Percentiles rank a stretch among this genome's conserved stretches.
These are phyloP conservation scores for Linepithema humile DNA, from an alignment of 1,140 invertebrate species.

Conservation along the genomic window DNA sequence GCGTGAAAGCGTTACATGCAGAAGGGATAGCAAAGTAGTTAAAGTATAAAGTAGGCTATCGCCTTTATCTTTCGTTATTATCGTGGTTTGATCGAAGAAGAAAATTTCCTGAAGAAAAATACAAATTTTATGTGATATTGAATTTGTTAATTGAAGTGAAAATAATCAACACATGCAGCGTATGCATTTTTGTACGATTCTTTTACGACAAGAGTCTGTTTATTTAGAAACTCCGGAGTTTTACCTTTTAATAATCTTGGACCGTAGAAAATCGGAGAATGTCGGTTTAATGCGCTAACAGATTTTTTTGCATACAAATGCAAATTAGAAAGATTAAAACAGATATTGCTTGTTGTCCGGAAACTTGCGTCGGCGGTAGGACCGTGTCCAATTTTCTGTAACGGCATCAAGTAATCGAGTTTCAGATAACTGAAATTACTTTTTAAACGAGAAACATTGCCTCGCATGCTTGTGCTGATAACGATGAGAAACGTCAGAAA, in stretches of 20 bases:
- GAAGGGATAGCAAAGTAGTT: background rate
- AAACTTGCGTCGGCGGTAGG: background rate
- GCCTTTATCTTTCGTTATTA: conserved; percentile 9
- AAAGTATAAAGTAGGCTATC: conserved; percentile 5
- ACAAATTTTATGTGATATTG: conserved; percentile 3
- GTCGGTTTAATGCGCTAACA: conserved; percentile 36
- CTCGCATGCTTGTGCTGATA: background rate
- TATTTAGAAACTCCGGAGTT: no score
- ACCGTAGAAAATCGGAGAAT: background rate
- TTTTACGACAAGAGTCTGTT: background rate
- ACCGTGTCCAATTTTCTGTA: conserved; percentile 28
- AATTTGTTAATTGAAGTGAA: conserved; percentile 4
- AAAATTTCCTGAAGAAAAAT: background rate
- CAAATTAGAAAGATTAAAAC: conserved; percentile 49
- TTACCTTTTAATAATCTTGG: background rate
- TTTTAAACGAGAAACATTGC: conserved; percentile 53
- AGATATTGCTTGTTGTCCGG: conserved; percentile 12
- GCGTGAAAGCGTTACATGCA: conserved; percentile 43
- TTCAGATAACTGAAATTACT: conserved; percentile 50
- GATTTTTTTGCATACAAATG: conserved; percentile 14
- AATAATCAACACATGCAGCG: background rate
- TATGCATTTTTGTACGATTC: background rate
- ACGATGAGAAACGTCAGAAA: conserved; percentile 23
- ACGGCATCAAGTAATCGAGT: conserved; percentile 40
- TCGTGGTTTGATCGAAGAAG: background rate